Conservation (phyloP, 2,888 invertebrate species). For the Pyralis farinalis region DNA sequence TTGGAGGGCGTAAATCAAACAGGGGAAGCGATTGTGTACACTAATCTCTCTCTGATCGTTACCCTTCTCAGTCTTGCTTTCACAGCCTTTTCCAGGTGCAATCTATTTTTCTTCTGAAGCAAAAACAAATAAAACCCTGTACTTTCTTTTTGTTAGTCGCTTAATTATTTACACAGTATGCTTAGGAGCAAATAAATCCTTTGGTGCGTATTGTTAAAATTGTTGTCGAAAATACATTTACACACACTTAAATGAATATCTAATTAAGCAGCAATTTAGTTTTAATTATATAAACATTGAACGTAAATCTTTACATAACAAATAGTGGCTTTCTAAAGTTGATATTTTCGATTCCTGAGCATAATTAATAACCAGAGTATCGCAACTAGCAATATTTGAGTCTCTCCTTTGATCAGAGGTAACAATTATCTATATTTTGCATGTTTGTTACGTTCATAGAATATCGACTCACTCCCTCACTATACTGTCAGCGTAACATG, state of each 20-base stretch:
- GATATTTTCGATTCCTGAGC: too few relatives aligned
- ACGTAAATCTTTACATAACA: too few relatives aligned
- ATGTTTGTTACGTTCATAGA: too few relatives aligned
- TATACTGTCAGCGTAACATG: too few relatives aligned
- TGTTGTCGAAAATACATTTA: background rate
- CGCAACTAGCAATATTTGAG: too few relatives aligned
- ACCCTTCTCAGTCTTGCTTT: slow-evolving; percentile 78
- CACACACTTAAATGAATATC: slow-evolving; percentile 2
- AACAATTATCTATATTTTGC: too few relatives aligned
- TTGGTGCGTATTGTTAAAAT: slow-evolving; percentile 1
- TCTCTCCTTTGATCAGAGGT: too few relatives aligned
- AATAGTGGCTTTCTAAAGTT: too few relatives aligned
- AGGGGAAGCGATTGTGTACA: slow-evolving; percentile 74
- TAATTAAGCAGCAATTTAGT: too few relatives aligned
- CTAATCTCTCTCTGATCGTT: slow-evolving; percentile 61
- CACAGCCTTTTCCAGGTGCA: slow-evolving; percentile 76
- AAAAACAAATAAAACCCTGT: slow-evolving; percentile 67
- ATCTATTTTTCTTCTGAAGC: slow-evolving; percentile 81
- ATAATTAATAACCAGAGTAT: too few relatives aligned
- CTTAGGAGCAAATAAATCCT: slow-evolving; percentile 3
- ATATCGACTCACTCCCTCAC: too few relatives aligned
- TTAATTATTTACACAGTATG: slow-evolving; percentile 16
- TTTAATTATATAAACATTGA: too few relatives aligned
- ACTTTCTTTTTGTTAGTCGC: slow-evolving; percentile 34
- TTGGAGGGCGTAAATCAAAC: slow-evolving; percentile 62